phyloP scores from a whole-genome alignment of 1,140 invertebrate genomes.

The Achatina immaculata region DNA sequence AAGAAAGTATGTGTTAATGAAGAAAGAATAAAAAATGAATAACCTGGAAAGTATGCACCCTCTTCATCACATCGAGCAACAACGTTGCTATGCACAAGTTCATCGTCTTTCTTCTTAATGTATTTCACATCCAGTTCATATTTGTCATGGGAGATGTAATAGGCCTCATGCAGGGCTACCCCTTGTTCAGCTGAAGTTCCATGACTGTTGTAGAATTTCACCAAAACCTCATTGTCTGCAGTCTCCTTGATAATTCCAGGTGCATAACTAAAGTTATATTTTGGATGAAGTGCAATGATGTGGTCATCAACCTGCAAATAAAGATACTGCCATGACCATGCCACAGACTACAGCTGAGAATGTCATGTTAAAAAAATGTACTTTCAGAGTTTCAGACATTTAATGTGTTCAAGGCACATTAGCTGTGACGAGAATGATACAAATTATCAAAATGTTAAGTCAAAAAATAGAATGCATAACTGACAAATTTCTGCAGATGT shows the following conservation, averaged over 20 bases:
- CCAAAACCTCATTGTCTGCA: conserved; percentile 42
- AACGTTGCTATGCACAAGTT: conserved; percentile 57
- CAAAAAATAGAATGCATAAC: too few relatives aligned
- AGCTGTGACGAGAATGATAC: not conserved
- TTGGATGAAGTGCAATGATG: conserved; percentile 61
- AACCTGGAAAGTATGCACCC: conserved; percentile 59
- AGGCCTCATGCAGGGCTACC: conserved; percentile 53
- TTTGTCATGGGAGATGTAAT: conserved; percentile 53
- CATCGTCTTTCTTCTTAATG: conserved; percentile 54
- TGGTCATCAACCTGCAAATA: conserved; percentile 48
- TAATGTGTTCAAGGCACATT: not conserved
- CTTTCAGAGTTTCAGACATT: not conserved
- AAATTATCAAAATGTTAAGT: not conserved
- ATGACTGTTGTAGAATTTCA: conserved; percentile 59
- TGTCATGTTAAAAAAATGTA: not conserved
- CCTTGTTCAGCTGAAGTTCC: conserved; percentile 16
- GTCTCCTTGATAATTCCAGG: conserved; percentile 56
- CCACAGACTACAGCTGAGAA: not conserved
- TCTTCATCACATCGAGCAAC: conserved; percentile 59
- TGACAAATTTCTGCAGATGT: too few relatives aligned
- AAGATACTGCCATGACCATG: too few relatives aligned
- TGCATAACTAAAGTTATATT: conserved; percentile 60
- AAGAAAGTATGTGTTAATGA: not conserved
- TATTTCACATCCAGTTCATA: conserved; percentile 56
- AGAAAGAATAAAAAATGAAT: not conserved